phyloP scores from a whole-genome alignment of 2,888 invertebrate genomes.

The Agrochola litura region DNA sequence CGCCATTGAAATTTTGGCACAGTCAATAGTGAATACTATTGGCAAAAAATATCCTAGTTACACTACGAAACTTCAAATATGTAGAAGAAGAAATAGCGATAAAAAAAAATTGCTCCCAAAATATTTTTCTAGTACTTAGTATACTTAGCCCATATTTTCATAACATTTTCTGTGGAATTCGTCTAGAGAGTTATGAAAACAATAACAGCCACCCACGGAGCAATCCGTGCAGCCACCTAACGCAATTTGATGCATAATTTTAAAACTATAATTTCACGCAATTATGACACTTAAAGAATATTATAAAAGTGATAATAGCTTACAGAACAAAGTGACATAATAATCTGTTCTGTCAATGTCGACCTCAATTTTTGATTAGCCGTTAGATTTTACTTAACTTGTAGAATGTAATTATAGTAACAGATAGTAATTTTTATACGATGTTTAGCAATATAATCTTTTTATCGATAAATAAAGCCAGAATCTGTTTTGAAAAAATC shows the following conservation, averaged over 20 bases:
- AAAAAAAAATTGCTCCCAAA: neutral
- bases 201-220: neutral
- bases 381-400: slow-evolving; percentile 15
- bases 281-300: slow-evolving; percentile 43
- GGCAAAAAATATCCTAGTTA: no score
- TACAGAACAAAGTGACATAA: slow-evolving; percentile 55
- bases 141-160: neutral
- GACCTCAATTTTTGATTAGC: slow-evolving; percentile 51
- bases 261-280: slow-evolving; percentile 30
- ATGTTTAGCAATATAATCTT: no score
- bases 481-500: no score
- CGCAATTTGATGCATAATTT: slow-evolving; percentile 7
- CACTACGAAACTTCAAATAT: neutral
- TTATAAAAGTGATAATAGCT: slow-evolving; percentile 41
- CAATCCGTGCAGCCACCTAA: neutral
- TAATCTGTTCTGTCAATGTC: slow-evolving; percentile 37
- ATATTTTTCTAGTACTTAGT: neutral
- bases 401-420: slow-evolving; percentile 30
- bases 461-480: no score
- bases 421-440: neutral
- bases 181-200: neutral
- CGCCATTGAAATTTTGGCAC: no score
- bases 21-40: no score
- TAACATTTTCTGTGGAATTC: neutral
- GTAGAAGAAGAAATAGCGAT: neutral